Conservation (phyloP, 1,140 invertebrate species). For the Hetaerina americana region DNA sequence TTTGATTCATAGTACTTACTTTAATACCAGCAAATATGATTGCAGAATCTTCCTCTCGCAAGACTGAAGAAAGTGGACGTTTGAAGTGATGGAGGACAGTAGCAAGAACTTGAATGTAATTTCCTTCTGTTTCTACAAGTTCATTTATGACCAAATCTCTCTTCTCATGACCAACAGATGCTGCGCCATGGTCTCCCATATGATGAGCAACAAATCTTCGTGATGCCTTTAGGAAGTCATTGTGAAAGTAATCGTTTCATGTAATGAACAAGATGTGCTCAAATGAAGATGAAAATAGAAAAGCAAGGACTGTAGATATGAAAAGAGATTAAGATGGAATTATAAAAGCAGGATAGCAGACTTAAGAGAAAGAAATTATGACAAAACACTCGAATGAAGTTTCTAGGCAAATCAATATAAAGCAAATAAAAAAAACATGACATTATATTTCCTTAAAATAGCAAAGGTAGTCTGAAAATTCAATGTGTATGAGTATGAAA, state of each 20-base stretch:
- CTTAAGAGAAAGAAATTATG: no score
- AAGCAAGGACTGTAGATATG: no score
- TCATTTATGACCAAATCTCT: conserved; percentile 92
- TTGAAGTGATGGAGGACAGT: conserved; percentile 77
- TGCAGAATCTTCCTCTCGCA: conserved; percentile 60
- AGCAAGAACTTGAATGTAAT: conserved; percentile 87
- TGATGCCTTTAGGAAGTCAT: not conserved
- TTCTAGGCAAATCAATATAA: no score
- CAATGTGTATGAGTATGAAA: no score
- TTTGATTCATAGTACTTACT: no score
- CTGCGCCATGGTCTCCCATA: not conserved
- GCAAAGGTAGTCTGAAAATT: no score
- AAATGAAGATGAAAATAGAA: no score
- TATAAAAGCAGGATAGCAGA: no score
- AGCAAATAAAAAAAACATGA: no score
- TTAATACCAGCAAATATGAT: conserved; percentile 82
- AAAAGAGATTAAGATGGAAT: no score
- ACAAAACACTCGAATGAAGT: no score
- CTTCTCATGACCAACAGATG: conserved; percentile 45
- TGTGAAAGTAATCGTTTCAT: not conserved
- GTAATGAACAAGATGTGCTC: not conserved
- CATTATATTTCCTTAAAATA: no score
- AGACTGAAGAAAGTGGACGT: conserved; percentile 51
- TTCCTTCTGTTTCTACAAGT: conserved; percentile 89
- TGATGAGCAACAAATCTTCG: not conserved